Conservation (phyloP, 2,113 vertebrate species). For the Grus americana region DNA sequence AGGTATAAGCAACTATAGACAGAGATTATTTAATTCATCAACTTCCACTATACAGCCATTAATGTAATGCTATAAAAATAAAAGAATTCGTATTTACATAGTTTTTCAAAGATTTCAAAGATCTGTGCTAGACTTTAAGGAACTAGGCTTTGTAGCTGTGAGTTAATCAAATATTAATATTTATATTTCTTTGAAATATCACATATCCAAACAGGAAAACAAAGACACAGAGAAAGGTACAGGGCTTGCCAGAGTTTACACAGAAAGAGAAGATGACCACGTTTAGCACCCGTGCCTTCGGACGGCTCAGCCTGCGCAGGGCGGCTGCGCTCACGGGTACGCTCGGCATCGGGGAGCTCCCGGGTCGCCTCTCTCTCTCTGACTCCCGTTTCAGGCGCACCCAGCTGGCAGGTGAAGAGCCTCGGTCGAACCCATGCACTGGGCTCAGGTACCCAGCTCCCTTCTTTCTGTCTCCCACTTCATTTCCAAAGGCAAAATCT, state of each 20-base stretch:
- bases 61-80: slow-evolving; percentile 8
- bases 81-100: slow-evolving; percentile 13
- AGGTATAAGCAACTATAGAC: slow-evolving; percentile 44
- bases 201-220: slow-evolving; percentile 25
- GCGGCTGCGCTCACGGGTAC: rapidly evolving
- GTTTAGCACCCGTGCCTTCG: neutral
- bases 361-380: neutral
- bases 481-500: neutral
- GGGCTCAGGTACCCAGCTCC: neutral
- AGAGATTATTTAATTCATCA: slow-evolving; percentile 53
- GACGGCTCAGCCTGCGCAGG: neutral
- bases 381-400: neutral
- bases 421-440: rapidly evolving
- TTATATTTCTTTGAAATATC: slow-evolving; percentile 14
- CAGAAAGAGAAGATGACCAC: neutral
- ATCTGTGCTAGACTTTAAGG: neutral
- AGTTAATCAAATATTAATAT: slow-evolving; percentile 39
- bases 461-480: neutral
- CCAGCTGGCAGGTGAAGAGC: neutral
- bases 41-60: neutral
- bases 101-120: slow-evolving; percentile 37
- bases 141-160: slow-evolving; percentile 27
- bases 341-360: neutral
- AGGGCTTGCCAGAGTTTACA: neutral
- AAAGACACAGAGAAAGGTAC: neutral